A percentile compares a stretch with the other conserved stretches of the same genome.
Conservation (phyloP, 2,888 invertebrate species). For the Zhengitettix transpicula region DNA sequence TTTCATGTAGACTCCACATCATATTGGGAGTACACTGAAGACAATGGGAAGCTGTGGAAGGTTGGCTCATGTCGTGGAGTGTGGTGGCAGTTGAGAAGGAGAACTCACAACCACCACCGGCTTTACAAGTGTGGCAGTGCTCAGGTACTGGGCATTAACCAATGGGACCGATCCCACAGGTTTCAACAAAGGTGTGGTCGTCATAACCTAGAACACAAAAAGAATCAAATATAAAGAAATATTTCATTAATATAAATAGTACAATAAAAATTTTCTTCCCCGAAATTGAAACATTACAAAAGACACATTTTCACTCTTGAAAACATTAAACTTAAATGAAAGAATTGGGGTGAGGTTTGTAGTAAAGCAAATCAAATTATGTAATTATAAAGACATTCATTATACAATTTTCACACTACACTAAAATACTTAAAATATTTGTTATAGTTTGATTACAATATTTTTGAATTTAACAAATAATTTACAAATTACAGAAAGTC, state of each 20-base stretch:
- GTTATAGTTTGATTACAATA: too few species aligned
- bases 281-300: neutral
- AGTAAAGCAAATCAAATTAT: neutral
- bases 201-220: constrained; percentile 21
- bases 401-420: neutral
- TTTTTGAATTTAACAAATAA: too few species aligned
- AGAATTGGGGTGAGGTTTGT: neutral
- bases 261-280: too few species aligned
- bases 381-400: too few species aligned
- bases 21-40: neutral
- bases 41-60: neutral
- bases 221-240: neutral
- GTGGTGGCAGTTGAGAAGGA: constrained; percentile 18
- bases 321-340: neutral
- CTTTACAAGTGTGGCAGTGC: constrained; percentile 43
- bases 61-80: constrained; percentile 5
- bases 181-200: constrained; percentile 37
- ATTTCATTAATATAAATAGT: too few species aligned
- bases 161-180: constrained; percentile 41
- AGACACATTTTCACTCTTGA: neutral
- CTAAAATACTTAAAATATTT: neutral
- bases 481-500: too few species aligned
- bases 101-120: constrained; percentile 50
- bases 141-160: constrained; percentile 49
- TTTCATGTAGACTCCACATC: neutral